Conservation (phyloP, 37 sponge, comb jelly and placozoan species). For the Geodia barretti region DNA sequence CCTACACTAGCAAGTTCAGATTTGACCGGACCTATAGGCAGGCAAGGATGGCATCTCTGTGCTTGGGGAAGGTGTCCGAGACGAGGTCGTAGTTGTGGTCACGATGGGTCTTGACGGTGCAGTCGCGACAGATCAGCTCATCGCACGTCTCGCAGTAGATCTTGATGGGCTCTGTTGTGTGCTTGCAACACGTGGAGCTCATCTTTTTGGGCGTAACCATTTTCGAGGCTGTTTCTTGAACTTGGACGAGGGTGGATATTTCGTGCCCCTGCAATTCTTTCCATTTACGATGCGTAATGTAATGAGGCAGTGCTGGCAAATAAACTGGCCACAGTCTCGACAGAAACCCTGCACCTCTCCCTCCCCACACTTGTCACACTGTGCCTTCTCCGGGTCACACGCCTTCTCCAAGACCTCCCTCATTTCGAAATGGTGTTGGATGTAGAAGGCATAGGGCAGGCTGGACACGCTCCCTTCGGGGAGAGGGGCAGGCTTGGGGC, state of each 20-base stretch:
- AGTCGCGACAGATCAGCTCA: constrained; percentile 48
- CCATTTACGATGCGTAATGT: constrained; percentile 17
- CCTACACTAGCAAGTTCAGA: neutral
- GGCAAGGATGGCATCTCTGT: neutral
- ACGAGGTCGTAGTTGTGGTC: constrained; percentile 34
- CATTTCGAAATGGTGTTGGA: constrained; percentile 26
- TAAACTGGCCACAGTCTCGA: constrained; percentile 27
- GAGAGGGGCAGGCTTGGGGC: constrained; percentile 6
- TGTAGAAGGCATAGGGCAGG: constrained; percentile 9
- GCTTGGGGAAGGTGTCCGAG: constrained; percentile 16
- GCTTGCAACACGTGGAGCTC: constrained; percentile 1
- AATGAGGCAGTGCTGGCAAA: constrained; percentile 14
- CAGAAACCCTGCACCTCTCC: constrained; percentile 21
- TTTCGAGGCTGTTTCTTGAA: neutral
- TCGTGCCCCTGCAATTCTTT: constrained; percentile 12
- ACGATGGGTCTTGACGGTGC: constrained; percentile 10
- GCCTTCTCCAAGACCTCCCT: constrained; percentile 11
- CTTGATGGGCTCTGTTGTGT: neutral
- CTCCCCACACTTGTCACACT: constrained; percentile 20
- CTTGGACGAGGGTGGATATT: neutral
- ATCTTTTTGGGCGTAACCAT: neutral
- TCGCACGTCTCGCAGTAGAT: constrained; percentile 50
- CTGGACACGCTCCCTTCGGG: neutral
- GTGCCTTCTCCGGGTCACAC: neutral
- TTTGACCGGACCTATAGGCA: constrained; percentile 12